Evolutionary conservation across 2,888 invertebrate genomes (phyloP).

Genomic region (Cantharis rustica): DNA sequence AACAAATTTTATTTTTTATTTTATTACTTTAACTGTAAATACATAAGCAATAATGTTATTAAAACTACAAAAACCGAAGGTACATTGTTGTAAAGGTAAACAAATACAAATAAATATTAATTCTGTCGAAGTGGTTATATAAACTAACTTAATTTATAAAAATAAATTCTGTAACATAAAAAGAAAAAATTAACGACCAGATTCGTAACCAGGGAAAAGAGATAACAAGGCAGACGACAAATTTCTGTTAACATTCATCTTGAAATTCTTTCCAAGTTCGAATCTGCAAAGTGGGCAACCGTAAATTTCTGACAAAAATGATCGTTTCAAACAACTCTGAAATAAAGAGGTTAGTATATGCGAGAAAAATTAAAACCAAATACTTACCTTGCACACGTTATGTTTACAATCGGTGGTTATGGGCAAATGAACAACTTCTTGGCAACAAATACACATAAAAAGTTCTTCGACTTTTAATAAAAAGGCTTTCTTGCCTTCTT

Average conservation of each 20-base stretch:
- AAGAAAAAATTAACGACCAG: constrained; percentile 33
- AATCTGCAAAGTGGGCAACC: constrained; percentile 73
- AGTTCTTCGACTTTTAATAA: constrained; percentile 66
- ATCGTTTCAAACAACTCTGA: constrained; percentile 68
- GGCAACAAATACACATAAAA: constrained; percentile 82
- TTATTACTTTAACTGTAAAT: not conserved
- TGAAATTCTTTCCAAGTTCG: constrained; percentile 62
- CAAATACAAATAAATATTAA: not conserved
- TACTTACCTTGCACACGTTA: constrained; percentile 72
- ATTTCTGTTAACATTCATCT: constrained; percentile 61
- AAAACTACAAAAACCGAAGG: not conserved
- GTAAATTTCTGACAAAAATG: constrained; percentile 66
- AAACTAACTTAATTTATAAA: not conserved
- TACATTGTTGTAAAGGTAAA: not conserved
- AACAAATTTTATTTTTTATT: not conserved
- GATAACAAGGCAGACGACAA: constrained; percentile 62
- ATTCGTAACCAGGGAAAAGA: constrained; percentile 72
- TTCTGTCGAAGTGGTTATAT: not conserved
- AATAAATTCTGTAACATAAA: not conserved
- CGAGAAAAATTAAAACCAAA: not conserved
- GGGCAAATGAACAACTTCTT: constrained; percentile 71
- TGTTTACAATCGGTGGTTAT: constrained; percentile 76
- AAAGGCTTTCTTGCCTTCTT: constrained; percentile 65
- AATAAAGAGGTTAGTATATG: constrained; percentile 38
- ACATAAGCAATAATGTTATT: not conserved